Conservation (phyloP, 2,797 vertebrate species). For the Brachyrhaphis roseni region DNA sequence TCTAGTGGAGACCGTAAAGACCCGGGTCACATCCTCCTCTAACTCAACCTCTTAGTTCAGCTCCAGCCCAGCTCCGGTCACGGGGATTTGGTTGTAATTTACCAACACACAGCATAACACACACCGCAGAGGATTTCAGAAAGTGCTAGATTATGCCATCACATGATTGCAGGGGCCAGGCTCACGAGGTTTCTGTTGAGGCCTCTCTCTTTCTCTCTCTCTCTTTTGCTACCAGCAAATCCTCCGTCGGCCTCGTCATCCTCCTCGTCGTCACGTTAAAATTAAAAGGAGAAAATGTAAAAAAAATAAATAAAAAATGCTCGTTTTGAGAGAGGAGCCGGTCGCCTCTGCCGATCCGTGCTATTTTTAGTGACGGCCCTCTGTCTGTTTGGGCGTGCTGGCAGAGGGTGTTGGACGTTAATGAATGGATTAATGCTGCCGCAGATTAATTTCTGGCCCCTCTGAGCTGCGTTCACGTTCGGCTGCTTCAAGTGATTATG, state of each 20-base stretch:
- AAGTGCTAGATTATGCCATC: constrained; percentile 61
- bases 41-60: constrained; percentile 2
- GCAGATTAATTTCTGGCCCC: constrained; percentile 56
- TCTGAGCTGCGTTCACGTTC: constrained; percentile 34
- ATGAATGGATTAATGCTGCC: constrained; percentile 40
- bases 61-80: constrained; percentile 7
- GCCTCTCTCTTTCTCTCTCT: background rate
- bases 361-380: constrained; percentile 23
- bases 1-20: constrained; percentile 16
- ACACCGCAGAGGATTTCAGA: constrained; percentile 33
- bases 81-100: constrained; percentile 40
- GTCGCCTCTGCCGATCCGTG: background rate
- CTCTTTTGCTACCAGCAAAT: background rate
- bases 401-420: constrained; percentile 32
- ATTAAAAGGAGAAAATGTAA: background rate
- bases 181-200: constrained; percentile 28
- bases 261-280: background rate
- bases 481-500: constrained; percentile 13
- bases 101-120: constrained; percentile 39
- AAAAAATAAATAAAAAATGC: background rate
- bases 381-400: constrained; percentile 28
- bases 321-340: constrained; percentile 2
- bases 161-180: constrained; percentile 52
- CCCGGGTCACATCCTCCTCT: constrained; percentile 11
- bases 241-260: background rate